phyloP scores from a whole-genome alignment of 2,797 vertebrate species.

The Poeciliopsis turneri region DNA sequence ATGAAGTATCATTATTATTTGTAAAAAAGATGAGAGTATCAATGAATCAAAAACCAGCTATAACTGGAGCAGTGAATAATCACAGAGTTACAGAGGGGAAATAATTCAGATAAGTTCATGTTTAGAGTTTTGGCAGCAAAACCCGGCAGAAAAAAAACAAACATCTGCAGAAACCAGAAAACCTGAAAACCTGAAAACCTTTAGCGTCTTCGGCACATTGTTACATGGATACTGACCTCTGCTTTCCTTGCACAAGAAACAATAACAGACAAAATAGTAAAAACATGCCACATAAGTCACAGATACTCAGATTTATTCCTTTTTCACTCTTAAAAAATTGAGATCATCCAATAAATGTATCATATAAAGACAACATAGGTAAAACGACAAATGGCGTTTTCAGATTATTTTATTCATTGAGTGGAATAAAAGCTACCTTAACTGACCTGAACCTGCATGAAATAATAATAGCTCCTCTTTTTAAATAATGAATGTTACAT shows the following conservation, averaged over 20 bases:
- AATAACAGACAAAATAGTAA: slow-evolving; percentile 17
- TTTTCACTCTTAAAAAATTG: neutral
- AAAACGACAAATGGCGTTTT: neutral
- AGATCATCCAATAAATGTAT: neutral
- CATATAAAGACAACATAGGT: neutral
- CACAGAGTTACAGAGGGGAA: slow-evolving; percentile 51
- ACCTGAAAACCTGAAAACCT: neutral
- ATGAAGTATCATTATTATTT: slow-evolving; percentile 77
- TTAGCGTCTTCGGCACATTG: slow-evolving; percentile 19
- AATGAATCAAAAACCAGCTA: slow-evolving; percentile 54
- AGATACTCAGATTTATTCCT: neutral
- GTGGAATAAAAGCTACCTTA: neutral
- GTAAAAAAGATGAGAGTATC: slow-evolving; percentile 71
- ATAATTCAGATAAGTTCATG: slow-evolving; percentile 62
- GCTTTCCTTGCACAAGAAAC: neutral
- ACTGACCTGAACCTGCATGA: neutral
- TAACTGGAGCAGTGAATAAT: slow-evolving; percentile 69
- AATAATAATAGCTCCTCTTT: neutral
- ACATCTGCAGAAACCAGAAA: slow-evolving; percentile 21
- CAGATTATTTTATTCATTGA: neutral
- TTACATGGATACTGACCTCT: slow-evolving; percentile 45
- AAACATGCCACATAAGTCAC: neutral
- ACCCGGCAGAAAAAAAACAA: slow-evolving; percentile 55
- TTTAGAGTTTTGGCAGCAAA: slow-evolving; percentile 50
- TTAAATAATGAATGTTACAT: neutral